Percentiles rank a stretch among this genome's conserved stretches.
Conservation (phyloP, 2,797 vertebrate species). For the Anas bahamensis region DNA sequence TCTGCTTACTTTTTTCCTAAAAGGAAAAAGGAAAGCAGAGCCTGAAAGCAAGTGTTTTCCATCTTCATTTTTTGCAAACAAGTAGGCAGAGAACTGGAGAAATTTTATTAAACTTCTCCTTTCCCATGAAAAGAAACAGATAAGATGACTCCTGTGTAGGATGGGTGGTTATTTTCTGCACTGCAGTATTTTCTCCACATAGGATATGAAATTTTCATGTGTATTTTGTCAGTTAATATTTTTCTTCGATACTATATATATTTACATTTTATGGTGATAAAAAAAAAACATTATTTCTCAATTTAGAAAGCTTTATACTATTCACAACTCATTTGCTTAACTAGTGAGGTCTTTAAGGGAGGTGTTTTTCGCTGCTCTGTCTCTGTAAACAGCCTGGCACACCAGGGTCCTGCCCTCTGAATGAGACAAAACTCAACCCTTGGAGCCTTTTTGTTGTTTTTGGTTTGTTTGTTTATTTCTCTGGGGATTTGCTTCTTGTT, state of each 20-base stretch:
- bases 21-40: neutral
- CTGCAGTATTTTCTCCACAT: neutral
- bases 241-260: neutral
- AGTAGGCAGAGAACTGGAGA: neutral
- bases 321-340: neutral
- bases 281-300: neutral
- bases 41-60: neutral
- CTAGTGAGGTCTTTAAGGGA: no score
- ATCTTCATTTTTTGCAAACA: neutral
- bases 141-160: neutral
- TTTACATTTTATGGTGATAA: neutral
- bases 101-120: neutral
- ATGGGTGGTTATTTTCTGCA: neutral
- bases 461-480: neutral
- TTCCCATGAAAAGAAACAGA: neutral
- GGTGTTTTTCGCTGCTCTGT: neutral
- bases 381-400: neutral
- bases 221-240: neutral
- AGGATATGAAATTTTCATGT: neutral
- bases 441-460: neutral
- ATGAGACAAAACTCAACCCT: neutral
- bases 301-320: neutral
- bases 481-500: neutral
- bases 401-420: neutral
- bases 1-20: neutral